phyloP scores from a whole-genome alignment of 2,113 vertebrate species.

The Felis catus region F.catus_Fca126_mat1.0 CM031419.1:12568001-12568500 shows the following conservation, averaged over 20 bases:
- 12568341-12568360: slow-evolving; percentile 92
- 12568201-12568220: background rate
- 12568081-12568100: fast-evolving
- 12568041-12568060: background rate
- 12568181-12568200: fast-evolving
- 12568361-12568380: slow-evolving; percentile 92
- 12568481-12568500: background rate
- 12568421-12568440: fast-evolving
- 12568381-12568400: slow-evolving; percentile 94
- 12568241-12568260: background rate
- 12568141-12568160: fast-evolving
- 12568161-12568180: fast-evolving
- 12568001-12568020: background rate
- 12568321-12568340: slow-evolving; percentile 93
- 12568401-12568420: slow-evolving; percentile 89
- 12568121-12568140: fast-evolving
- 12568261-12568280: background rate
- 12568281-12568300: slow-evolving; percentile 81
- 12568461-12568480: background rate
- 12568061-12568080: background rate
- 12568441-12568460: background rate
- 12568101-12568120: background rate
- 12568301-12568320: slow-evolving; percentile 93
- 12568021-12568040: background rate
- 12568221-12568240: background rate